Conservation (phyloP, 2,888 invertebrate species). For the Standfussiana lucernea region DNA sequence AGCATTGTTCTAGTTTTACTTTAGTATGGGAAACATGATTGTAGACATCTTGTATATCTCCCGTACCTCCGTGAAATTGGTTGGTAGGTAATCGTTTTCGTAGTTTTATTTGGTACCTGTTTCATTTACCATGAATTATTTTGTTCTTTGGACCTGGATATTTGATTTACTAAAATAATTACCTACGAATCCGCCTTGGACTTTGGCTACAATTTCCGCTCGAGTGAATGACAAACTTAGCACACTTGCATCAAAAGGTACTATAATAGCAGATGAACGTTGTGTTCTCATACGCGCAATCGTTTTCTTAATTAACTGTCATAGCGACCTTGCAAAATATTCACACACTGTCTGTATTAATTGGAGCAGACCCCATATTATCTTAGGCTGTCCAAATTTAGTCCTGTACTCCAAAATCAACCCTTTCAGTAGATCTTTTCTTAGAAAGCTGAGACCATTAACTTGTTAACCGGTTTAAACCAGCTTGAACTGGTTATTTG, state of each 20-base stretch:
- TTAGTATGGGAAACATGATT: background rate
- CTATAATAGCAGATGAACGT: background rate
- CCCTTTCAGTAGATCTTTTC: constrained; percentile 22
- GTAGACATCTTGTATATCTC: background rate
- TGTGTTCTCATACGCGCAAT: background rate
- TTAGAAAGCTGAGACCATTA: constrained; percentile 25
- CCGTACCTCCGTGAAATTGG: background rate
- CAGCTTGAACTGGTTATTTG: constrained; percentile 30
- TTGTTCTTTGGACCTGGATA: background rate
- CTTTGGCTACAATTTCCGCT: background rate
- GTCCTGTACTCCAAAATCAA: constrained; percentile 7
- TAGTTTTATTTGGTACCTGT: background rate
- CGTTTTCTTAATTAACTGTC: constrained; percentile 9
- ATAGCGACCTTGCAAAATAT: constrained; percentile 1
- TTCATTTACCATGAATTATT: background rate
- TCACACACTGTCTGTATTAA: constrained; percentile 1
- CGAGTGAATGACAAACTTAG: background rate
- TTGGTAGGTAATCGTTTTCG: background rate
- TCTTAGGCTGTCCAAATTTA: constrained; percentile 57
- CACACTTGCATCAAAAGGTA: background rate
- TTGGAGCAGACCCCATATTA: constrained; percentile 36
- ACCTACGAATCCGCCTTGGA: background rate
- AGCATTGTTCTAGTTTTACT: background rate
- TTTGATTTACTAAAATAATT: background rate
- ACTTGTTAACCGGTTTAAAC: constrained; percentile 39